Base-by-base conservation (phyloP, 1,140 invertebrate genomes). In the Dufourea novaeangliae region DNA sequence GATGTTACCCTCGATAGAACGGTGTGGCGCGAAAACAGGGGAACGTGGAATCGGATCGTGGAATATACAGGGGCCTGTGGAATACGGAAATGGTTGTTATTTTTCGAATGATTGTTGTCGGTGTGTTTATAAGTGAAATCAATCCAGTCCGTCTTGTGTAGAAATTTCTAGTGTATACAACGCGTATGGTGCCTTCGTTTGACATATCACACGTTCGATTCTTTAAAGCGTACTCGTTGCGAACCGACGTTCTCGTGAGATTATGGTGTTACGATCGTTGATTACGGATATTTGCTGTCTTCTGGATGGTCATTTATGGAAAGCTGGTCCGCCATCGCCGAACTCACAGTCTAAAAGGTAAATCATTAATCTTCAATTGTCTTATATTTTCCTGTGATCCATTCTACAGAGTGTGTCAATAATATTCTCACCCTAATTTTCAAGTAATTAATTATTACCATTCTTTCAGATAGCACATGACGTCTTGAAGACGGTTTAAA, bases 241-340 rank as follows among this genome's bases (percentile, higher is more conserved):
- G 34, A 54, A 62, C 11, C 0, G 1, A 29, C 17, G 41, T 27
- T 63, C 32, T 32, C 3, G 27, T 11, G 56, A 41, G 75, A 71
- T 61, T 77, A 77, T 77, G 75, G 67, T 70, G 68, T 70, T 70
- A 56, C 59, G 41, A 41, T 14, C 20, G 39, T n/a, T 22, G 34
- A 6, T 32, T 17, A 34, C 20, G 41, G 32, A 71, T 56, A 4
- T 14, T 37, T 7, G n/a, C 20, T 8, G 10, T 14, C n/a, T 25
- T 10, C 22, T n/a, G 67, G 17, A 63, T 37, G 29, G 6, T n/a
- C 27, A 20, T n/a, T n/a, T 34, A 54, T 62, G 66, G 67, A 25
- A 46, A 2, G 22, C 5, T 22, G 54, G 44, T 20, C 10, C 75
- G 20, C 2, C 25, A n/a, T 54, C 37, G 7, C 14, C 22, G n/a